Base-by-base conservation (phyloP, 2,888 invertebrate genomes). In the Synergus itoensis region DNA sequence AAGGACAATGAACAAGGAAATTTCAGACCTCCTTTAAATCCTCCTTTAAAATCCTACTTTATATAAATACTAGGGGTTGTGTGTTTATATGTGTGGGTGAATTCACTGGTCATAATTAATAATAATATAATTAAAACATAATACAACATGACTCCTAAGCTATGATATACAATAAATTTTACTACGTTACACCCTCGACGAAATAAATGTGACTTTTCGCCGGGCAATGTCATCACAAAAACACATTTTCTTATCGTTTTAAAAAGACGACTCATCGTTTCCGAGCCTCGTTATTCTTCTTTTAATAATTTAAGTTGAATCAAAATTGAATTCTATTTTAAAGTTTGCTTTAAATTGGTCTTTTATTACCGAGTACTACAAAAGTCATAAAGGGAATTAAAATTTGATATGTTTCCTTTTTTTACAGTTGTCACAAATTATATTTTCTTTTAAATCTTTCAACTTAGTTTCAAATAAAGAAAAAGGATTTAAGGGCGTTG, bases 121-220 rank as follows among this genome's bases (percentile, higher is more conserved):
- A 45, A 12, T 21, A 60, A 60, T 21, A 60, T 60, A 60, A 60
- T 62, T 80, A 80, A 81, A 85, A 86, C 85, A 86, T 85, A 84
- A 82, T 84, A 81, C 84, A 87, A 86, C 80, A 69, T 84, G 83
- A 82, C 84, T 82, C 81, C 83, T 85, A 84, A 76, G 80, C 77
- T 80, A 80, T 83, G 84, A 73, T 73, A 84, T 81, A 73, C 77
- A 82, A 82, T 87, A 83, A 82, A 84, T 86, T 85, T 80, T 83
- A 60, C 43, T 76, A 76, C 76, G 18, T 76, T 76, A 76, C 62
- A 45, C 36, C 62, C 9, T 62, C 45, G 41, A 62, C 63, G 64
- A 48, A 63, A 36, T 63, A n/a, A 60, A 40, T 48, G 40, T 21
- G 36, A 77, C 48, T 18, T 48, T n/a, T 77, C 28, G 9, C n/a